Evolutionary conservation across 1,140 invertebrate genomes (phyloP).

Genomic region (Neuroterus valhalla): DNA sequence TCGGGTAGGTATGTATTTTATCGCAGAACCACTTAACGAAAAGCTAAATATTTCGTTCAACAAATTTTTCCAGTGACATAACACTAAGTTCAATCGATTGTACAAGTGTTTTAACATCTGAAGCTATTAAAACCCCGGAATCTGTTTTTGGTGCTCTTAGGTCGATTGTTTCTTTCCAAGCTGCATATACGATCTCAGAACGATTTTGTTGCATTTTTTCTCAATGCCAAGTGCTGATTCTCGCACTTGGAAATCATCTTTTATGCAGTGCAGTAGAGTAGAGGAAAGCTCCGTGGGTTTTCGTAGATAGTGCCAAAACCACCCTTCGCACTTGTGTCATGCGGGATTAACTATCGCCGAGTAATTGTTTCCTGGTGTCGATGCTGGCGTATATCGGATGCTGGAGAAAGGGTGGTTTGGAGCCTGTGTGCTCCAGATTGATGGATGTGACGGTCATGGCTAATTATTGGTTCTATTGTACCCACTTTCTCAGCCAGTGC

Average conservation of each 20-base stretch:
- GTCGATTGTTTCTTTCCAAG: no score
- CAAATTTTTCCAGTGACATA: no score
- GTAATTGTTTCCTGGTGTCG: conserved; percentile 60
- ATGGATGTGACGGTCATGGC: conserved; percentile 57
- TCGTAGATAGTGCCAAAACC: conserved; percentile 7
- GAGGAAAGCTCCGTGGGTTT: not conserved
- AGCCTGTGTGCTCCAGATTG: conserved; percentile 55
- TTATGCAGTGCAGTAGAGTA: not conserved
- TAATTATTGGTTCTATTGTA: conserved; percentile 66
- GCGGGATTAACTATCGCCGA: conserved; percentile 42
- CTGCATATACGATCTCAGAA: not conserved
- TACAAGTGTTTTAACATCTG: no score
- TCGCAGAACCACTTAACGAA: no score
- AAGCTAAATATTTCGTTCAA: no score
- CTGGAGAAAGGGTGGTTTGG: conserved; percentile 41
- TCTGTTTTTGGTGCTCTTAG: no score
- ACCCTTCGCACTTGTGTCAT: conserved; percentile 10
- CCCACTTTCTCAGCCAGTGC: conserved; percentile 56
- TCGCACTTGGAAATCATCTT: not conserved
- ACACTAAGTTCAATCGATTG: no score
- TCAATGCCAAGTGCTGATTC: not conserved
- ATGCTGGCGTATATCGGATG: conserved; percentile 33
- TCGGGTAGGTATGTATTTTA: no score
- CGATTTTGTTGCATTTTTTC: not conserved
- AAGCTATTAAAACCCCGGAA: no score